Evolutionary conservation across 2,113 vertebrate species (phyloP).

Genomic region (Bothrops jararaca): DNA sequence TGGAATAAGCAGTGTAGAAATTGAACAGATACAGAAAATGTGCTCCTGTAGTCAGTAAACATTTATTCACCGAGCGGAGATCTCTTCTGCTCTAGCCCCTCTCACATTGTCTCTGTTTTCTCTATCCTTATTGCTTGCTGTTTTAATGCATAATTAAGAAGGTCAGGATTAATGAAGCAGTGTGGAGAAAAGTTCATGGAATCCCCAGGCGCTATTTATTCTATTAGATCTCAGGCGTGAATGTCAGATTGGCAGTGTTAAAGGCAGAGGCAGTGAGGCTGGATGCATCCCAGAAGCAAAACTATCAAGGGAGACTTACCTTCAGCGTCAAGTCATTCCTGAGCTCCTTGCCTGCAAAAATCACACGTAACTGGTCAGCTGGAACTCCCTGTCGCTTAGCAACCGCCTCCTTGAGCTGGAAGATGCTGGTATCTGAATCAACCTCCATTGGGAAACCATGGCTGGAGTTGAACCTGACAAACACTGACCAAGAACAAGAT

Average conservation of each 20-base stretch:
- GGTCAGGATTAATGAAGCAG: conserved; percentile 87
- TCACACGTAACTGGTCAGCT: conserved; percentile 78
- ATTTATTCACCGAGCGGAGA: conserved; percentile 69
- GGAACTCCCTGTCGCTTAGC: conserved; percentile 79
- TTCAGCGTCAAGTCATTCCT: conserved; percentile 77
- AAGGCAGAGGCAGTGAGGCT: conserved; percentile 40
- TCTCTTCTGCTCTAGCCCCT: not conserved
- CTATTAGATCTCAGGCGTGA: conserved; percentile 72
- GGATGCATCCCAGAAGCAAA: conserved; percentile 51
- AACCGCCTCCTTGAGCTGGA: conserved; percentile 80
- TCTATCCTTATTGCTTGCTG: conserved; percentile 68
- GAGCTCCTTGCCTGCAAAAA: conserved; percentile 83
- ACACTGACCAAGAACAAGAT: conserved; percentile 70
- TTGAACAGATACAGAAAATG: conserved; percentile 71
- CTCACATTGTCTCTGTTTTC: conserved; percentile 42
- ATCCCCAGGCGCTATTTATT: conserved; percentile 82
- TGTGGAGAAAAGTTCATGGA: conserved; percentile 85
- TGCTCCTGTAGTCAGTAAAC: conserved; percentile 72
- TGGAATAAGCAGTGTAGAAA: conserved; percentile 72
- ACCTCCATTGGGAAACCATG: conserved; percentile 79
- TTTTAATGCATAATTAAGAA: conserved; percentile 90
- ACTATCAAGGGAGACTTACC: conserved; percentile 68
- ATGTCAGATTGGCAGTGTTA: conserved; percentile 69
- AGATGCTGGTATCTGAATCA: conserved; percentile 68
- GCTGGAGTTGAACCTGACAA: conserved; percentile 83